Conservation (phyloP, 2,797 vertebrate species). For the Lepilemur septentrionalis region DNA sequence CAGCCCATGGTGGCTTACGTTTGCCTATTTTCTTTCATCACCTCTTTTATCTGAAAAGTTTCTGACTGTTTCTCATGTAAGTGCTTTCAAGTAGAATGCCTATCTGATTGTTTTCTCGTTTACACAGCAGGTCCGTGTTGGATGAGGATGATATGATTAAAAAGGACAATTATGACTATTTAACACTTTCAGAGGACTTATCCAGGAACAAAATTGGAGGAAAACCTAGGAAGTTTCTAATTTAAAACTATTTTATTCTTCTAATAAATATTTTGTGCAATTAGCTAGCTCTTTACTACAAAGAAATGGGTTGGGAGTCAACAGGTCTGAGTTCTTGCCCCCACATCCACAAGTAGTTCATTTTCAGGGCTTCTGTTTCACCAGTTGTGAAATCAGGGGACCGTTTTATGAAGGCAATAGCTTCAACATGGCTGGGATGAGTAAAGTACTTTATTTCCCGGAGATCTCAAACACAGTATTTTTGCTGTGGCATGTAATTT, state of each 20-base stretch:
- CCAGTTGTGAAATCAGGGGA: neutral
- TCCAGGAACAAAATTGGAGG: neutral
- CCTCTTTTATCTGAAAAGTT: neutral
- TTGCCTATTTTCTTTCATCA: neutral
- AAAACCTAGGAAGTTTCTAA: neutral
- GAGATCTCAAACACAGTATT: neutral
- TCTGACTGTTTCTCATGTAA: neutral
- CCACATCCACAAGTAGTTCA: neutral
- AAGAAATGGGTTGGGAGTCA: neutral
- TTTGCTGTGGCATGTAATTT: neutral
- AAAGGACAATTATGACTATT: neutral
- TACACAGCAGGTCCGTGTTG: neutral
- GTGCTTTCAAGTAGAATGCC: neutral
- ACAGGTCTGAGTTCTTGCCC: neutral
- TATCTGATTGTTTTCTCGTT: neutral
- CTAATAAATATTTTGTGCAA: neutral
- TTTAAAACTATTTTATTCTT: slow-evolving; percentile 43
- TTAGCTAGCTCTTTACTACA: neutral
- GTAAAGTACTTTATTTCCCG: neutral
- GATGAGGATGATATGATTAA: neutral
- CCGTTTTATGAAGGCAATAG: neutral
- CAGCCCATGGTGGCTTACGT: neutral
- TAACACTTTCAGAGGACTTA: slow-evolving; percentile 16
- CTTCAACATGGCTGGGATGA: neutral
- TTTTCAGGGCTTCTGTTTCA: neutral